These are phyloP conservation scores for Ptychodera flava DNA, from an alignment of 35 echinoderm and acorn worm genomes.

Conservation along the genomic window DNA sequence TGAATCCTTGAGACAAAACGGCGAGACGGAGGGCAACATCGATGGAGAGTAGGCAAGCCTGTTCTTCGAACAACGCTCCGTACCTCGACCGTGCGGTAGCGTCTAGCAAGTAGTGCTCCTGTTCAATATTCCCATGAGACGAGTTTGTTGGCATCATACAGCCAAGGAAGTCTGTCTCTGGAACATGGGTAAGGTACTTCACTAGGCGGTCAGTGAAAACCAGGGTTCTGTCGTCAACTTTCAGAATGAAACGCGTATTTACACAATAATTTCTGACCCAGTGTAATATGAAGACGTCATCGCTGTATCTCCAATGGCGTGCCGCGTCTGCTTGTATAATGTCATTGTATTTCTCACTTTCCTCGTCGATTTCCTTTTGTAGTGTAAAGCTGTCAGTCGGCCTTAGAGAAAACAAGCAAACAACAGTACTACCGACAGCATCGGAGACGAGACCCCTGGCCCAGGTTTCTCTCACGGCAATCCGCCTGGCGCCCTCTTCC, in stretches of 20 bases:
- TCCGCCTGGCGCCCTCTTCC: background rate
- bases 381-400: background rate
- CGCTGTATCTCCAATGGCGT: background rate
- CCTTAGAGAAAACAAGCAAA: background rate
- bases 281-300: background rate
- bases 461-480: background rate
- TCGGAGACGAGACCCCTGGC: background rate
- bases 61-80: no score
- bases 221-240: background rate
- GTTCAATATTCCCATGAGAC: no score
- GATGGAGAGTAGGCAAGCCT: background rate
- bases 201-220: background rate
- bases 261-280: background rate
- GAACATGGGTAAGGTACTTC: background rate
- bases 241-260: background rate
- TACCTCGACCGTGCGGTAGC: background rate
- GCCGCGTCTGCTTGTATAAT: background rate
- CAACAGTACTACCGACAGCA: background rate
- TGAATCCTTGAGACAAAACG: background rate
- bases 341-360: background rate
- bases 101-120: background rate
- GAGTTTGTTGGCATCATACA: background rate
- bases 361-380: background rate
- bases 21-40: background rate
- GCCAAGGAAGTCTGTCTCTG: background rate